Conservation (phyloP, 2,888 invertebrate genomes). For the Thyatira batis region DNA sequence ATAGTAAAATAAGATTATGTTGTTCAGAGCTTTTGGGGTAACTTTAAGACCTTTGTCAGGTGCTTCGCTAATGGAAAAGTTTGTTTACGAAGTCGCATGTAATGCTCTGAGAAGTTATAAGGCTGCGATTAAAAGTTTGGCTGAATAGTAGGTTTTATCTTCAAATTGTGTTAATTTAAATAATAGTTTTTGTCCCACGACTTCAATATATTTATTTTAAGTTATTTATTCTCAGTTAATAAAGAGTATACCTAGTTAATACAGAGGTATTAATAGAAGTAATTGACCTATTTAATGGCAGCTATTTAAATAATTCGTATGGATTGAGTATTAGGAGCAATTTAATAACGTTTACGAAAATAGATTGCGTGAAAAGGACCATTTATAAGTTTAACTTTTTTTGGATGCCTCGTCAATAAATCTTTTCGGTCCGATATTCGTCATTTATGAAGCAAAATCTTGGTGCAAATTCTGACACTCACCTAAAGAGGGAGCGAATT, state of each 20-base stretch:
- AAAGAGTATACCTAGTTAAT: too few species aligned
- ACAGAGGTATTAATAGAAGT: too few species aligned
- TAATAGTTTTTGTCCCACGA: too few species aligned
- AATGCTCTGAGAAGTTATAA: neutral
- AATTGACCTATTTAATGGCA: too few species aligned
- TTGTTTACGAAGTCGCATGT: neutral
- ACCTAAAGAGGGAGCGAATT: slow-evolving; percentile 27
- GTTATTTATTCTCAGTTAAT: too few species aligned
- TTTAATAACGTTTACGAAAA: too few species aligned
- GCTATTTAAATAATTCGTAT: too few species aligned
- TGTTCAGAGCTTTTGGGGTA: neutral
- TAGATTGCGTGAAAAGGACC: too few species aligned
- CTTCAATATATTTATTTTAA: too few species aligned
- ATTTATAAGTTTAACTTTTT: too few species aligned
- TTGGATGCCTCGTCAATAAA: too few species aligned
- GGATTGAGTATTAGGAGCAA: too few species aligned
- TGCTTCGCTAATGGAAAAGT: neutral
- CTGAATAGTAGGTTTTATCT: neutral
- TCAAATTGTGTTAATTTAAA: neutral
- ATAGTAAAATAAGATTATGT: neutral
- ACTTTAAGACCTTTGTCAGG: neutral
- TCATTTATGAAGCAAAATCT: slow-evolving; percentile 16
- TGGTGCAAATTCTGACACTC: slow-evolving; percentile 7
- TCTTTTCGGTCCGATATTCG: slow-evolving; percentile 7
- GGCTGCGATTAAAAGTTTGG: neutral